These are phyloP conservation scores for Tetragonula carbonaria DNA, from an alignment of 2,888 invertebrate species.

Conservation along the genomic window DNA sequence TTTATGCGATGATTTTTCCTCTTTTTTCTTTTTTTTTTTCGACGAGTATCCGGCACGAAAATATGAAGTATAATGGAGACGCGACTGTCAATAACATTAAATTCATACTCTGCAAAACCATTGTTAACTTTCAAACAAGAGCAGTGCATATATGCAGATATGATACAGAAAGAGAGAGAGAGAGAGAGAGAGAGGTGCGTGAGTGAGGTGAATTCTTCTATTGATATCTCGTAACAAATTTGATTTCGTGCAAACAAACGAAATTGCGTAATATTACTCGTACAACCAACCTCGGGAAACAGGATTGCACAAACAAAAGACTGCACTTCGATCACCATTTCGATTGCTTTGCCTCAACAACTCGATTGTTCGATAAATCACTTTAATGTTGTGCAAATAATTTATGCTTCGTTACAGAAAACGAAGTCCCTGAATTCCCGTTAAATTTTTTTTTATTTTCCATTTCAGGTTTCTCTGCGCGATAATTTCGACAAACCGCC, in stretches of 20 bases:
- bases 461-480: too few species aligned
- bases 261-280: constrained; percentile 13
- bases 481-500: too few species aligned
- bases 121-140: neutral
- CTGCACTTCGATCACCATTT: neutral
- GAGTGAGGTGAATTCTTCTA: neutral
- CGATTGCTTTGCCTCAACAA: neutral
- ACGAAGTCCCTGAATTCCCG: too few species aligned
- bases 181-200: too few species aligned
- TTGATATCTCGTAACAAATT: constrained; percentile 15
- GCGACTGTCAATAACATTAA: neutral
- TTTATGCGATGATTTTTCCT: neutral
- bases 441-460: too few species aligned
- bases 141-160: neutral
- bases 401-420: too few species aligned
- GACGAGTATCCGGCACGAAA: neutral
- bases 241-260: constrained; percentile 6
- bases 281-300: neutral
- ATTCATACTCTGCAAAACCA: neutral
- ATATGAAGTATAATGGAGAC: neutral
- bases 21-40: neutral
- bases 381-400: neutral
- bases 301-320: neutral
- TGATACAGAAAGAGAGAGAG: too few species aligned
- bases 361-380: neutral